These are phyloP conservation scores for Liodrosophila aerea DNA, from an alignment of 2,888 invertebrate species.

Conservation along the genomic window DNA sequence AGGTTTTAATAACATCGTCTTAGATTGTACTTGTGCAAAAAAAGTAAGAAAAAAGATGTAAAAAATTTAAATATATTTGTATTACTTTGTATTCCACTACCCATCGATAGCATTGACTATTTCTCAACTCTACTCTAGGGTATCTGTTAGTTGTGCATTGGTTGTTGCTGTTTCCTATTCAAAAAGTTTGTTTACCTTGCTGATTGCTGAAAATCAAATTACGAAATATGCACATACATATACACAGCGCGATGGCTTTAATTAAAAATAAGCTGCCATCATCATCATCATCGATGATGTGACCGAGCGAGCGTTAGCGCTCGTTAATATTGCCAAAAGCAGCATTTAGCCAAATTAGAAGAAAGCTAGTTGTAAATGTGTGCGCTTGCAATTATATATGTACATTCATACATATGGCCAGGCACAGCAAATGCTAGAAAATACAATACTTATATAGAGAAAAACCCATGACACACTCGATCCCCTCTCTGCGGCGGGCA, in stretches of 20 bases:
- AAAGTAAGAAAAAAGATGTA: too few relatives aligned
- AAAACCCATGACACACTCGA: slow-evolving; percentile 19
- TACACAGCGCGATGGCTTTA: slow-evolving; percentile 43
- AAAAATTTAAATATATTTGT: too few relatives aligned
- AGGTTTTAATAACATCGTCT: too few relatives aligned
- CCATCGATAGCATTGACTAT: too few relatives aligned
- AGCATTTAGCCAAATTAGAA: slow-evolving; percentile 68
- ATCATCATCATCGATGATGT: slow-evolving; percentile 47
- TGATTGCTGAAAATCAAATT: slow-evolving; percentile 44
- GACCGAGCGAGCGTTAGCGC: slow-evolving; percentile 25
- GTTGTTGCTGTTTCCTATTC: neutral
- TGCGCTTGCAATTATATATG: slow-evolving; percentile 29
- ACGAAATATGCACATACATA: slow-evolving; percentile 46
- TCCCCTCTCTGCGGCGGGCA: slow-evolving; percentile 17
- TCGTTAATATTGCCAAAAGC: slow-evolving; percentile 64
- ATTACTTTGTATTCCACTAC: too few relatives aligned
- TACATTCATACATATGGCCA: slow-evolving; percentile 5
- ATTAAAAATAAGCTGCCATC: slow-evolving; percentile 45
- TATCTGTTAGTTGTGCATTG: neutral
- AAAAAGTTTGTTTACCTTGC: neutral
- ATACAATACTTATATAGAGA: slow-evolving; percentile 24
- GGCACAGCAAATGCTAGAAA: slow-evolving; percentile 35
- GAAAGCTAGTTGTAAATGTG: slow-evolving; percentile 54
- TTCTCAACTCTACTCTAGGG: too few relatives aligned
- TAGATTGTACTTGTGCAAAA: too few relatives aligned